Base-by-base conservation (phyloP, 2,113 vertebrate species). In the Alaudala cheleensis region DNA sequence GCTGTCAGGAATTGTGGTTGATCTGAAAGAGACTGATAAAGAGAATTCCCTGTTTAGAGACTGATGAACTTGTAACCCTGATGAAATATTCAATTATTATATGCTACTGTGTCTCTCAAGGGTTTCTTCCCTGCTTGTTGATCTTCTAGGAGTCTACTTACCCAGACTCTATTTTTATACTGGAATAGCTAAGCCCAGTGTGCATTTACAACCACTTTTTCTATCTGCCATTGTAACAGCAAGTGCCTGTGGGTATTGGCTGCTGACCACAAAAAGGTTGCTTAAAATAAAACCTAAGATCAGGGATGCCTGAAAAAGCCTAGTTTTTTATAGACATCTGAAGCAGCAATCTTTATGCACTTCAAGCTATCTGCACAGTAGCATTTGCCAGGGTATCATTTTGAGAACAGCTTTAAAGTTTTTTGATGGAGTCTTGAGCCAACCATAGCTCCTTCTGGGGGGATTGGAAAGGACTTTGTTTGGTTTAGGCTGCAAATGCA, bases 21-120 rank as follows among this genome's bases (percentile, higher is more conserved):
- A 98, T 97, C 95, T 98, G 96, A 98, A 98, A 97, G 97, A 98
- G 96, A 97, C 96, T 91, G 96, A 96, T 80, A 97, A 98, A 88
- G 98, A 98, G 81, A 98, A 98, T 94, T 97, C 97, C 92, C 94
- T 73, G 34, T 98, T 98, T 98, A 37, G 10, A 37, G 86, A 39
- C 86, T 69, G 98, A 97, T 96, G 97, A 98, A 71, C 97, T 51
- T 94, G 97, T 98, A 98, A 98, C 96, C 85, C 11, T 83, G 69
- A 85, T 91, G 58, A 95, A 86, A 66, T 60, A 67, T 54, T 76
- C 82, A 44, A 26, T 39, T 94, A 5, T 79, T 95, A 17, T 28
- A 71, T 89, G 21, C 70, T 80, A 15, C n/a, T 76, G 14, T 80
- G 42, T 53, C 37, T 96, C 79, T 96, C 67, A 58, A 42, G 53